Base-by-base conservation (phyloP, 2,888 invertebrate species). In the Drosophila helvetica region DNA sequence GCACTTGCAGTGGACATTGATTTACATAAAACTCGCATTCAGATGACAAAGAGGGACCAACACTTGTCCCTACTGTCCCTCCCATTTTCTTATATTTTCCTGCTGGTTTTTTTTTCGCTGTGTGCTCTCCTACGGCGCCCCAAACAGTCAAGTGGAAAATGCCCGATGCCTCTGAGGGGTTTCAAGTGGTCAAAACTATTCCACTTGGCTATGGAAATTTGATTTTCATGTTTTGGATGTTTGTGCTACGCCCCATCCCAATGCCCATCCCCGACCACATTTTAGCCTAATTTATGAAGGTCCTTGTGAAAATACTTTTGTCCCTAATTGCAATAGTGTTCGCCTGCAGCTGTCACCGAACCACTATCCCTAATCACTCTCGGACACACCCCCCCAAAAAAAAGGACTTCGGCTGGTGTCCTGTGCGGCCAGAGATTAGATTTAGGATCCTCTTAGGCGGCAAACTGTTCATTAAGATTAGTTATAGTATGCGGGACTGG, bases 191-290 rank as follows among this genome's bases (percentile, higher is more conserved):
- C 62, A 65, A 25, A 45, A 58, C 38, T 38, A 38, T 38, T 10
- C 27, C 55, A 17, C 25, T 45, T 46, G 51, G n/a, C 48, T 30
- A 25, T 57, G 65, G 82, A 79, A 85, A 83, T 84, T 87, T 83
- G 88, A 84, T 87, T 84, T 84, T 77, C 83, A 66, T 84, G 84
- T 87, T 87, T 87, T 82, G 77, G 78, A 87, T 86, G 86, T 74
- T 80, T 77, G 25, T 64, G 80, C 53, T 15, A 56, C 86, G 80
- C 77, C 86, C 72, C 47, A 22, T 0, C 38, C 33, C 5, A 1
- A 30, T 2, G 1, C 38, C 15, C 6, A 0, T 2, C 5, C 33
- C 12, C n/a, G 9, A 1, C 22, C 45, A 4, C 33, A 33, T 33
- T 25, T 30, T 17, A 25, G 43, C 22, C 50, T 62, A 67, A 81